These are phyloP conservation scores for Plusia festucae DNA, from an alignment of 2,888 invertebrate genomes.

Conservation along the genomic window DNA sequence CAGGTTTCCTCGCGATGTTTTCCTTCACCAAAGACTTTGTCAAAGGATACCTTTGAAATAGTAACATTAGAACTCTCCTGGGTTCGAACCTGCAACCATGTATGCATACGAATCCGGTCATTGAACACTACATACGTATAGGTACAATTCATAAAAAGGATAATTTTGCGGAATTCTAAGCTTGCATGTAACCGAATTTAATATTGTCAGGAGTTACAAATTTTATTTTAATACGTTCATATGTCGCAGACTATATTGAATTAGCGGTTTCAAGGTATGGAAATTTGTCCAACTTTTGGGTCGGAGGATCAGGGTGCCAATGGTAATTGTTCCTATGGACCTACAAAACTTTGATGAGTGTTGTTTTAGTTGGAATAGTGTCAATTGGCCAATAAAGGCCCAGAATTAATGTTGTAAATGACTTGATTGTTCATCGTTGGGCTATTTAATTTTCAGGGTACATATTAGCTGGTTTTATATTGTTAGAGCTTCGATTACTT, in stretches of 20 bases:
- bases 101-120: too few relatives aligned
- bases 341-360: conserved; percentile 51
- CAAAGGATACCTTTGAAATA: too few relatives aligned
- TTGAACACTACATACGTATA: too few relatives aligned
- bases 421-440: not conserved
- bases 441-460: conserved; percentile 34
- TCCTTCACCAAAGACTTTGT: too few relatives aligned
- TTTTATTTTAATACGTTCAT: not conserved
- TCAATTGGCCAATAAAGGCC: conserved; percentile 54
- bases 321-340: conserved; percentile 53
- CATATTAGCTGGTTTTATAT: conserved; percentile 10
- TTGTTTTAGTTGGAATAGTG: conserved; percentile 48
- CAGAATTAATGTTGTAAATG: conserved; percentile 17
- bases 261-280: conserved; percentile 30
- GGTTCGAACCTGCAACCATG: too few relatives aligned
- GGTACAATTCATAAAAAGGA: too few relatives aligned
- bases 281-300: conserved; percentile 44
- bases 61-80: too few relatives aligned
- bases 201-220: too few relatives aligned
- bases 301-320: conserved; percentile 21
- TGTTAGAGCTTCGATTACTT: not conserved
- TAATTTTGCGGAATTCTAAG: too few relatives aligned
- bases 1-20: too few relatives aligned
- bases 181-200: too few relatives aligned
- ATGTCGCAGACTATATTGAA: not conserved